Conservation (phyloP, 2,888 invertebrate genomes). For the Steromphala cineraria region DNA sequence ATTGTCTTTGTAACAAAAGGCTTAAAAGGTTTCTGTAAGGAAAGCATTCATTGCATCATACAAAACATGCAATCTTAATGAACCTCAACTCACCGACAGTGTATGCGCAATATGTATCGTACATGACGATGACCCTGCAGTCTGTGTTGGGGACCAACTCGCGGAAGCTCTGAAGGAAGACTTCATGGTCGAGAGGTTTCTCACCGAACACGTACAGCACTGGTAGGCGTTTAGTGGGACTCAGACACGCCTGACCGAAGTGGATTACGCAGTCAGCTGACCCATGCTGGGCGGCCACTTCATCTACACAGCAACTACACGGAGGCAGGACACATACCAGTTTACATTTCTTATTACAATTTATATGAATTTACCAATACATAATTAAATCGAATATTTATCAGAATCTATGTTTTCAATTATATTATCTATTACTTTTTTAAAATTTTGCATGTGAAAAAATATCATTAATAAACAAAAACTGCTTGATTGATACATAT, state of each 20-base stretch:
- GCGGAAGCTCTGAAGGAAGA: conserved; percentile 64
- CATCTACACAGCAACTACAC: conserved; percentile 90
- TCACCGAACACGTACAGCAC: conserved; percentile 78
- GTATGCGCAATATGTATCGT: conserved; percentile 74
- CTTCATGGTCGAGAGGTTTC: conserved; percentile 78
- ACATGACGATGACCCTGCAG: conserved; percentile 71
- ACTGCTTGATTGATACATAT: too few species aligned
- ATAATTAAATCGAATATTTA: too few species aligned
- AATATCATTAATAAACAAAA: too few species aligned
- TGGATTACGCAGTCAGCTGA: conserved; percentile 90
- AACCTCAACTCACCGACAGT: conserved; percentile 59
- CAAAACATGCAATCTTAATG: too few species aligned
- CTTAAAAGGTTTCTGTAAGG: too few species aligned
- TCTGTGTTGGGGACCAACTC: conserved; percentile 50
- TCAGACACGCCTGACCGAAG: conserved; percentile 92
- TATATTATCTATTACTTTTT: too few species aligned
- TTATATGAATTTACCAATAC: too few species aligned
- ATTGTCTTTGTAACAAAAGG: too few species aligned
- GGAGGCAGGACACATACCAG: conserved; percentile 46
- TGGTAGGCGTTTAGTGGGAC: conserved; percentile 83
- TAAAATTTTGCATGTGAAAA: too few species aligned
- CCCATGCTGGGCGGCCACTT: conserved; percentile 91
- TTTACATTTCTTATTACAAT: neutral
- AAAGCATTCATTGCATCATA: too few species aligned
- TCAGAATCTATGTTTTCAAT: too few species aligned